Evolutionary conservation across 2,113 vertebrate genomes (phyloP).

Genomic region (Phalacrocorax aristotelis): DNA sequence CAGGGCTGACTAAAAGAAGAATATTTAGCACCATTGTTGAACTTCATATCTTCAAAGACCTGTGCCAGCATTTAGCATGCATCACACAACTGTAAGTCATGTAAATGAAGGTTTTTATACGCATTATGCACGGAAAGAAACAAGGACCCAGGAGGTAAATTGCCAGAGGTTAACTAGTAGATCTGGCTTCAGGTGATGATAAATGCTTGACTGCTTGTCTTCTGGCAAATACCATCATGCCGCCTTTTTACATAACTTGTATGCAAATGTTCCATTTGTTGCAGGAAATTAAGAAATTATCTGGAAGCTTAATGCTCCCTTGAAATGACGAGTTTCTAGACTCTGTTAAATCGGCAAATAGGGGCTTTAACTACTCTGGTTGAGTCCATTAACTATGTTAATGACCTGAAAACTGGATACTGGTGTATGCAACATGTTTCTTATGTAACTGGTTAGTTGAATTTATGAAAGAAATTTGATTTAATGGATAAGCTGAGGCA

Average conservation of each 20-base stretch:
- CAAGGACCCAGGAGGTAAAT: background rate
- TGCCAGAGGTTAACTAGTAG: background rate
- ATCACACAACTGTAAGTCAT: background rate
- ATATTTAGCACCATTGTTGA: background rate
- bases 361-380: background rate
- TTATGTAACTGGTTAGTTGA: background rate
- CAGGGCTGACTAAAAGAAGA: background rate
- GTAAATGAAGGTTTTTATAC: background rate
- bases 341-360: background rate
- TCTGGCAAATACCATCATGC: background rate
- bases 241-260: background rate
- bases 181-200: background rate
- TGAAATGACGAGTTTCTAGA: background rate
- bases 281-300: background rate
- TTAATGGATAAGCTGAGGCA: background rate
- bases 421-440: background rate
- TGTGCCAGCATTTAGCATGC: background rate
- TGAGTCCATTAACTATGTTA: background rate
- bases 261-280: background rate
- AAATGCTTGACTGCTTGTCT: background rate
- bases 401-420: background rate
- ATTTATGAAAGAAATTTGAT: background rate
- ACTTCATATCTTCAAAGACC: background rate
- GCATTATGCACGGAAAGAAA: background rate
- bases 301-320: background rate